Evolutionary conservation across 1,140 invertebrate genomes (phyloP).

Genomic region (Hypsibius dujardini): DNA sequence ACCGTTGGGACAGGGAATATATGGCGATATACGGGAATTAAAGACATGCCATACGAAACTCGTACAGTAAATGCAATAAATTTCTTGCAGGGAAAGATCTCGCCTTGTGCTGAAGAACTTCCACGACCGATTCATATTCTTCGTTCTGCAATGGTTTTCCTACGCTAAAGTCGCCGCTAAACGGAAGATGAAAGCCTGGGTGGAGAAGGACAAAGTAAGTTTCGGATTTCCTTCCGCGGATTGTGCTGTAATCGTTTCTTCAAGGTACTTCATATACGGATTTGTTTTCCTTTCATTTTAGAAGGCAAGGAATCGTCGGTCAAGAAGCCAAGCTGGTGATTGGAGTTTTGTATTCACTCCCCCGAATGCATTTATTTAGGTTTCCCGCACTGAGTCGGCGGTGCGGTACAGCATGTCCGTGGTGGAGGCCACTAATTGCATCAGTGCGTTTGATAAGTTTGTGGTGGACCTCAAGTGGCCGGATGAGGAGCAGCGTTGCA

Average conservation of each 20-base stretch:
- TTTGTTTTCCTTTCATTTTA: background rate
- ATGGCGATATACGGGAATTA: too few relatives aligned
- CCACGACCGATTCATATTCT: background rate
- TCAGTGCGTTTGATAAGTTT: background rate
- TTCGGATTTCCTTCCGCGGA: background rate
- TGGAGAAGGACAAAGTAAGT: constrained; percentile 7
- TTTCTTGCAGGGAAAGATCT: too few relatives aligned
- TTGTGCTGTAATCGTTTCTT: too few relatives aligned
- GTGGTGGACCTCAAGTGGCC: constrained; percentile 5
- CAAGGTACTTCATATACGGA: too few relatives aligned
- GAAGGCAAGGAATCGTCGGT: background rate
- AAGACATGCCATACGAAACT: too few relatives aligned
- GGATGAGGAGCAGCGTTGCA: background rate
- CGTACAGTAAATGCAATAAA: too few relatives aligned
- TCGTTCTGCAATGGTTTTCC: constrained; percentile 13
- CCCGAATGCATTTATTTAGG: background rate
- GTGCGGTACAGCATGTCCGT: constrained; percentile 8
- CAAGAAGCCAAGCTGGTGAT: background rate
- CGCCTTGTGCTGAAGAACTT: background rate
- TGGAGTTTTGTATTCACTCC: background rate
- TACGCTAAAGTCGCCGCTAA: constrained; percentile 12
- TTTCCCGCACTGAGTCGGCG: background rate
- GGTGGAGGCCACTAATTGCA: background rate
- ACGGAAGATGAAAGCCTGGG: constrained; percentile 11
- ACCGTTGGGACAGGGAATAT: too few relatives aligned